phyloP scores from a whole-genome alignment of 2,888 invertebrate genomes.

The Luperina nickerlii region DNA sequence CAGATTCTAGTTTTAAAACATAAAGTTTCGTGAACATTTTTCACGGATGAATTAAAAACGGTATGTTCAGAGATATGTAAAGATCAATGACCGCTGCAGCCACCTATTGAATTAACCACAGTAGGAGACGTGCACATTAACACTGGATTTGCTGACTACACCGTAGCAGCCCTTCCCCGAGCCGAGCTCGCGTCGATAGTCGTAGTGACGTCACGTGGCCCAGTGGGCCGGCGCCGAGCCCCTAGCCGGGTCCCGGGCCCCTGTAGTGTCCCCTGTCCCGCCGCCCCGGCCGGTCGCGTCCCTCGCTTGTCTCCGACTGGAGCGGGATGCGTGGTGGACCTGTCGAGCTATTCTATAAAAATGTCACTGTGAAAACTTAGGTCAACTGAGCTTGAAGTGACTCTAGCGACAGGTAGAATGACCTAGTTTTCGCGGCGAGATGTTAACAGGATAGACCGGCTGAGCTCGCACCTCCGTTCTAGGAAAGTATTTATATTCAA shows the following conservation, averaged over 20 bases:
- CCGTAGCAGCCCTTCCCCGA: not conserved
- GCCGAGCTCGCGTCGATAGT: conserved; percentile 22
- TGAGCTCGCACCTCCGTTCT: conserved; percentile 21
- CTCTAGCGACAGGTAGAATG: too few species aligned
- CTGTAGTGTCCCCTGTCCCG: not conserved
- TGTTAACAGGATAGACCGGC: not conserved
- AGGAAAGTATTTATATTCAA: conserved; percentile 31
- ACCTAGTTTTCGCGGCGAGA: not conserved
- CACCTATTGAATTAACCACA: not conserved
- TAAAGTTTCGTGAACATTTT: not conserved
- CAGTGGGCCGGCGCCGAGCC: conserved; percentile 27
- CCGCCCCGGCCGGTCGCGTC: not conserved
- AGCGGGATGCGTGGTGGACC: not conserved
- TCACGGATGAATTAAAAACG: not conserved
- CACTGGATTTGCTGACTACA: conserved; percentile 24
- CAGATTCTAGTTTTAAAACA: not conserved
- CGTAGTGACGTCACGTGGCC: conserved; percentile 30
- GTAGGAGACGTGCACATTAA: conserved; percentile 17
- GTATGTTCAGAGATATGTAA: not conserved
- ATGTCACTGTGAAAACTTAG: not conserved
- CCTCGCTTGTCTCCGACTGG: not conserved
- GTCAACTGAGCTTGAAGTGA: not conserved
- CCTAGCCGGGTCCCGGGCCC: not conserved
- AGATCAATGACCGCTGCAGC: not conserved
- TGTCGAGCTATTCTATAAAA: not conserved